These are phyloP conservation scores for Chesias legatella DNA, from an alignment of 2,888 invertebrate genomes.

Conservation along the genomic window DNA sequence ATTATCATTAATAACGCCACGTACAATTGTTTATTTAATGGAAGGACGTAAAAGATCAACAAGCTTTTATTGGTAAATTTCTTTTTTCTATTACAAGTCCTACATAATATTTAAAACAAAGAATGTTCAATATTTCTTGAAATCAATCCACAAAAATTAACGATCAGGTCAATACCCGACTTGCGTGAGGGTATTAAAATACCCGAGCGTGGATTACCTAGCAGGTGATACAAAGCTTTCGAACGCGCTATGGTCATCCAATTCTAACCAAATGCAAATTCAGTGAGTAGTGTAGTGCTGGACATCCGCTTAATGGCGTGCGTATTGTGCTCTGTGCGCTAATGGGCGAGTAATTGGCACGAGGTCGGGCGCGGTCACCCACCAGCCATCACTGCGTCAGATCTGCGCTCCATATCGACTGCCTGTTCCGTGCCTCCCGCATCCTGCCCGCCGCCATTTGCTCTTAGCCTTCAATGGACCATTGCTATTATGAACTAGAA, in stretches of 20 bases:
- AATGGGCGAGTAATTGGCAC: conserved; percentile 72
- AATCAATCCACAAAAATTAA: conserved; percentile 40
- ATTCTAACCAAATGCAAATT: conserved; percentile 76
- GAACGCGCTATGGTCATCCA: conserved; percentile 50
- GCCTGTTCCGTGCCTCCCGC: conserved; percentile 32
- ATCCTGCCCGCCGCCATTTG: neutral
- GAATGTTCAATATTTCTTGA: conserved; percentile 30
- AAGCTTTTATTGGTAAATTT: conserved; percentile 33
- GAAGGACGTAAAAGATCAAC: conserved; percentile 26
- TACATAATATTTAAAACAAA: conserved; percentile 24
- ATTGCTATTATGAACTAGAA: no score
- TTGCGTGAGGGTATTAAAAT: conserved; percentile 37
- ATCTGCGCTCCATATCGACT: conserved; percentile 43
- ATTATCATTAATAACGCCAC: conserved; percentile 22
- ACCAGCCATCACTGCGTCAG: conserved; percentile 27
- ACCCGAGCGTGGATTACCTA: conserved; percentile 32
- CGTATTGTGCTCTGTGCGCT: conserved; percentile 65
- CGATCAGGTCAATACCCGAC: conserved; percentile 45
- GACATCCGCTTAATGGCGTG: conserved; percentile 67
- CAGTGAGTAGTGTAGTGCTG: conserved; percentile 52
- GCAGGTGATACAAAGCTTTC: conserved; percentile 55
- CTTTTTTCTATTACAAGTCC: conserved; percentile 12
- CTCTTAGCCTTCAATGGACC: no score
- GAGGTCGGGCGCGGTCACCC: conserved; percentile 58
- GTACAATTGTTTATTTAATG: conserved; percentile 28